These are phyloP conservation scores for Amphipyra tragopoginis DNA, from an alignment of 2,888 invertebrate species.

Conservation along the genomic window DNA sequence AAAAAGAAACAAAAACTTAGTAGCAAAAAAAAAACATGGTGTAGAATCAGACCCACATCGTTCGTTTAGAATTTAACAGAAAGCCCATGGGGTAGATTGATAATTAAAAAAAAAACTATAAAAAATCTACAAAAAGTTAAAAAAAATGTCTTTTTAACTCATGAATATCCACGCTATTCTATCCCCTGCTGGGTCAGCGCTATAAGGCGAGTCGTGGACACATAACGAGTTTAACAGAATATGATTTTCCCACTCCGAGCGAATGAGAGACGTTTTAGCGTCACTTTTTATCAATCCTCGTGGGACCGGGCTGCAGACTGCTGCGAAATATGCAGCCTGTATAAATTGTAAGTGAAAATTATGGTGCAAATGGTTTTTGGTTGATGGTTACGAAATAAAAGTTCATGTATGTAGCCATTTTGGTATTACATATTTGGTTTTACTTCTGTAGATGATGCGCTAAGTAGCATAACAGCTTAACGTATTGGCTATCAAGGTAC, in stretches of 20 bases:
- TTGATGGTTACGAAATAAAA: not conserved
- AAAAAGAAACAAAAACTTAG: too few relatives aligned
- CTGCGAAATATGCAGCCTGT: slow-evolving; percentile 71
- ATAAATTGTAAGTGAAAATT: slow-evolving; percentile 35
- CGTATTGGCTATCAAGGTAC: too few relatives aligned
- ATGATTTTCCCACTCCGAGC: slow-evolving; percentile 82
- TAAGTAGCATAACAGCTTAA: too few relatives aligned
- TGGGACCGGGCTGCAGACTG: slow-evolving; percentile 80
- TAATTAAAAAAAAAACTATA: not conserved
- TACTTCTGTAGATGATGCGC: too few relatives aligned
- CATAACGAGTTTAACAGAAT: slow-evolving; percentile 89
- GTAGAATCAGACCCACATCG: too few relatives aligned
- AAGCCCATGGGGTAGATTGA: too few relatives aligned
- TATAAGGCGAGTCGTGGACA: slow-evolving; percentile 86
- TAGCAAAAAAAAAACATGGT: too few relatives aligned
- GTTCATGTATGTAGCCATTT: not conserved
- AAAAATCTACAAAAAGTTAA: not conserved
- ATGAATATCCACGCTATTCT: slow-evolving; percentile 67
- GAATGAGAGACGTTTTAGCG: slow-evolving; percentile 86
- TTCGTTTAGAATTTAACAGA: too few relatives aligned
- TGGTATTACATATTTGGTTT: too few relatives aligned
- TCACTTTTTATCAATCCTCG: slow-evolving; percentile 81
- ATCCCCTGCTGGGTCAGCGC: slow-evolving; percentile 84
- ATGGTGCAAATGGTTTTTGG: slow-evolving; percentile 12
- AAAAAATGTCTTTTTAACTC: too few relatives aligned